Evolutionary conservation across 1,140 invertebrate species (phyloP).

Genomic region (Drosophila biarmipes): DNA sequence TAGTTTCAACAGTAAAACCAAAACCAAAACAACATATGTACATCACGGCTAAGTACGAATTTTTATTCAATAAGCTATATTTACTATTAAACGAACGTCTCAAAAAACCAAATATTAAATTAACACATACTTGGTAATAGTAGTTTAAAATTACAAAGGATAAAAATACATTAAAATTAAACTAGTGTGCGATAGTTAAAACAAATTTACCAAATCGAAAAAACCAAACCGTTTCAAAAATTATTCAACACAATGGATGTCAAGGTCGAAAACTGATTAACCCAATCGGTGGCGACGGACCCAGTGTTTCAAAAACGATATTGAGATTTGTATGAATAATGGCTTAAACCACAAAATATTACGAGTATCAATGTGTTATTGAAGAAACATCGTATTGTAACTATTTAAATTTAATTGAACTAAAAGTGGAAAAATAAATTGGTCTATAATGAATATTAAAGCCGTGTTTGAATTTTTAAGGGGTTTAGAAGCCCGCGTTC

Average conservation of each 20-base stretch:
- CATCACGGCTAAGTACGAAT: constrained; percentile 79
- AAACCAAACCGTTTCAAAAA: constrained; percentile 64
- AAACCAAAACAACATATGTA: constrained; percentile 66
- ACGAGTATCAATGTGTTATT: constrained; percentile 61
- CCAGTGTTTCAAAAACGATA: constrained; percentile 58
- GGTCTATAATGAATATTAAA: constrained; percentile 58
- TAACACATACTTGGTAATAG: constrained; percentile 57
- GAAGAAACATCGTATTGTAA: constrained; percentile 56
- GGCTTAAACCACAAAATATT: constrained; percentile 62
- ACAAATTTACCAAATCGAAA: constrained; percentile 47
- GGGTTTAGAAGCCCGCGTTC: background rate
- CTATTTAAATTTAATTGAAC: constrained; percentile 64
- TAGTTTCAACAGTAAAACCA: constrained; percentile 40
- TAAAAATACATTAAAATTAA: constrained; percentile 37
- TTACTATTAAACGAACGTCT: constrained; percentile 56
- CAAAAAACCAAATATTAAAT: constrained; percentile 42
- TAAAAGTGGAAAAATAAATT: constrained; percentile 66
- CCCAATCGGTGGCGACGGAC: background rate
- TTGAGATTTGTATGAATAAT: constrained; percentile 66
- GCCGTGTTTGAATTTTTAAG: background rate
- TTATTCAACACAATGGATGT: constrained; percentile 63
- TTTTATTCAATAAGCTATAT: constrained; percentile 79
- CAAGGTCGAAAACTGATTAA: background rate
- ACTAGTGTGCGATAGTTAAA: constrained; percentile 71
- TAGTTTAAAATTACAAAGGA: constrained; percentile 65